Conservation (phyloP, 2,888 invertebrate species). For the Chrysotoxum bicinctum region DNA sequence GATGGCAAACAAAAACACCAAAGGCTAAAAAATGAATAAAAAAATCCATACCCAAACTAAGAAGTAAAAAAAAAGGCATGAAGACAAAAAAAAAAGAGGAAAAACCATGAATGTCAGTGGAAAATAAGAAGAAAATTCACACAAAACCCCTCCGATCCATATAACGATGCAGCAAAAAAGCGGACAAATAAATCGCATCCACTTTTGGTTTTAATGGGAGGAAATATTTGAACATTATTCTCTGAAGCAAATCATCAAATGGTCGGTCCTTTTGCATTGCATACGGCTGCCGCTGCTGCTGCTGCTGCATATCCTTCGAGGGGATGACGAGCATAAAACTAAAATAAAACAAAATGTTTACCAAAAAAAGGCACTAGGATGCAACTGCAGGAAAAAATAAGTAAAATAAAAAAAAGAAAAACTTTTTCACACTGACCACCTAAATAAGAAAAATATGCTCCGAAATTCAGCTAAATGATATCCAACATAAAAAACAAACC, state of each 20-base stretch:
- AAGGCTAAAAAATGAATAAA: constrained; percentile 24
- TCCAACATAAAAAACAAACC: neutral
- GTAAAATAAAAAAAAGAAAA: neutral
- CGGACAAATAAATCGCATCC: constrained; percentile 63
- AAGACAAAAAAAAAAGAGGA: neutral
- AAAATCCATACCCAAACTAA: constrained; percentile 29
- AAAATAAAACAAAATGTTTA: constrained; percentile 2
- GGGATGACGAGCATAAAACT: constrained; percentile 14
- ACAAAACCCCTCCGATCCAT: constrained; percentile 1
- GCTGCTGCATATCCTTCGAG: constrained; percentile 33
- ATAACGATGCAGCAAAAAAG: constrained; percentile 2
- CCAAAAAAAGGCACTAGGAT: constrained; percentile 24
- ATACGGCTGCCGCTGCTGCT: neutral
- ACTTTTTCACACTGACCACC: constrained; percentile 19
- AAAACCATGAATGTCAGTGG: constrained; percentile 16
- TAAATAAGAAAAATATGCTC: constrained; percentile 53
- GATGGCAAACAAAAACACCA: neutral
- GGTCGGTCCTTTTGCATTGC: constrained; percentile 15
- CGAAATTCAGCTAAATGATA: constrained; percentile 53
- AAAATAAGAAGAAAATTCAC: constrained; percentile 13
- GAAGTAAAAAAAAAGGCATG: neutral
- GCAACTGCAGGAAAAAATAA: neutral
- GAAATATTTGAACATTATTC: constrained; percentile 68
- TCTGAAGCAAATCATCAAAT: constrained; percentile 64
- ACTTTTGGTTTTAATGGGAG: constrained; percentile 67